phyloP scores from a whole-genome alignment of 2,888 invertebrate species.

The Craniophora ligustri region DNA sequence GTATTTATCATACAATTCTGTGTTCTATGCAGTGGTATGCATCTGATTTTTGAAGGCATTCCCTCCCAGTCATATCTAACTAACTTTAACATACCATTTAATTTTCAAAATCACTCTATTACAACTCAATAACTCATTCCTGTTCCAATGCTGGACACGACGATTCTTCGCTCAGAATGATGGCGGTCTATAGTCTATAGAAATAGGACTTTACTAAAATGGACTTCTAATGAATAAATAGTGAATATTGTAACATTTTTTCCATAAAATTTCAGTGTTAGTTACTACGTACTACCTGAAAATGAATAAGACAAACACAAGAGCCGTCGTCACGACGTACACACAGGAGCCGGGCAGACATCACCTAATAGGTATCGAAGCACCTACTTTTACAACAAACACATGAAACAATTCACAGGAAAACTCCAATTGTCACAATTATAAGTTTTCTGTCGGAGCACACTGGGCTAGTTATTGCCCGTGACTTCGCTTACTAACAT shows the following conservation, averaged over 20 bases:
- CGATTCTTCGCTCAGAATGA: no score
- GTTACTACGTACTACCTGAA: slow-evolving; percentile 10
- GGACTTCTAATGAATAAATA: background rate
- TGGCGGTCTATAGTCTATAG: no score
- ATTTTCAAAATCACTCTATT: no score
- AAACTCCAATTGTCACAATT: slow-evolving; percentile 19
- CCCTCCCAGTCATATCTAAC: no score
- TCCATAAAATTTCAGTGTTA: slow-evolving; percentile 4
- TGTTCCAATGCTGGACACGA: no score
- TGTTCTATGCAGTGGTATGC: no score
- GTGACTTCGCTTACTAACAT: background rate
- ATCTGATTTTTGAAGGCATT: no score
- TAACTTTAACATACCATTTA: no score
- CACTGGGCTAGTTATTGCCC: no score
- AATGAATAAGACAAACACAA: slow-evolving; percentile 29
- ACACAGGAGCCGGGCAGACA: background rate
- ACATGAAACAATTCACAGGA: slow-evolving; percentile 12
- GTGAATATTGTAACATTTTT: background rate
- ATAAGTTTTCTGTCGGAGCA: background rate
- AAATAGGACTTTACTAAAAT: no score
- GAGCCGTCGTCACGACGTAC: slow-evolving; percentile 7
- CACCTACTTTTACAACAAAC: slow-evolving; percentile 5
- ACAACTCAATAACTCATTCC: no score
- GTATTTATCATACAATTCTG: no score
- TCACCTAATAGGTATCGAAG: background rate